A percentile compares a stretch with the other conserved stretches of the same genome.
These are phyloP conservation scores for Dipus sagitta DNA, from an alignment of 2,797 vertebrate species.

Conservation along the genomic window DNA sequence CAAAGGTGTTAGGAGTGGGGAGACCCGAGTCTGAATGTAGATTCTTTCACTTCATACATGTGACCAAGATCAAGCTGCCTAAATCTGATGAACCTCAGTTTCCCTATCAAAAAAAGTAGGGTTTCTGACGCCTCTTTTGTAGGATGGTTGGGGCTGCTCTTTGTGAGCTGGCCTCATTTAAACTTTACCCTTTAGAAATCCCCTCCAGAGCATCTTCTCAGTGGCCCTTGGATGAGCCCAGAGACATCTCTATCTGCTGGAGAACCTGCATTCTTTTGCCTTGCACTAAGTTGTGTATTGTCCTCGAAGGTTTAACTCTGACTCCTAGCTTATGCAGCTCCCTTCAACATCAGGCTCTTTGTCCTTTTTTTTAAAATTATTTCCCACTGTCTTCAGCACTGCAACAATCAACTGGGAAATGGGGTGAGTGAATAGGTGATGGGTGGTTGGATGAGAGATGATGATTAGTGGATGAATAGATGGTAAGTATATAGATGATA, in stretches of 20 bases:
- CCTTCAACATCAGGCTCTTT: slow-evolving; percentile 12
- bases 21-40: slow-evolving; percentile 19
- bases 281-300: slow-evolving; percentile 56
- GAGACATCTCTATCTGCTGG: not conserved
- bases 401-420: not conserved
- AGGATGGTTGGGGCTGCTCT: not conserved
- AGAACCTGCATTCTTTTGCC: slow-evolving; percentile 37
- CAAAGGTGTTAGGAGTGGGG: not conserved
- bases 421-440: not conserved
- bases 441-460: not conserved
- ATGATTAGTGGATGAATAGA: not conserved
- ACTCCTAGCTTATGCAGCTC: slow-evolving; percentile 23
- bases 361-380: not conserved
- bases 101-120: not conserved
- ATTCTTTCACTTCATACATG: slow-evolving; percentile 27
- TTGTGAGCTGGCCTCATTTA: not conserved
- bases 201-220: not conserved
- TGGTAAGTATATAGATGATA: no score
- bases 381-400: not conserved
- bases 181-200: not conserved
- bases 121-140: not conserved
- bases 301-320: slow-evolving; percentile 47
- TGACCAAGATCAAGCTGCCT: not conserved
- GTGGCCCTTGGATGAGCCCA: not conserved
- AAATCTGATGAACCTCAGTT: slow-evolving; percentile 11